Conservation (phyloP, 2,113 vertebrate genomes). For the Odocoileus hemionus region DNA sequence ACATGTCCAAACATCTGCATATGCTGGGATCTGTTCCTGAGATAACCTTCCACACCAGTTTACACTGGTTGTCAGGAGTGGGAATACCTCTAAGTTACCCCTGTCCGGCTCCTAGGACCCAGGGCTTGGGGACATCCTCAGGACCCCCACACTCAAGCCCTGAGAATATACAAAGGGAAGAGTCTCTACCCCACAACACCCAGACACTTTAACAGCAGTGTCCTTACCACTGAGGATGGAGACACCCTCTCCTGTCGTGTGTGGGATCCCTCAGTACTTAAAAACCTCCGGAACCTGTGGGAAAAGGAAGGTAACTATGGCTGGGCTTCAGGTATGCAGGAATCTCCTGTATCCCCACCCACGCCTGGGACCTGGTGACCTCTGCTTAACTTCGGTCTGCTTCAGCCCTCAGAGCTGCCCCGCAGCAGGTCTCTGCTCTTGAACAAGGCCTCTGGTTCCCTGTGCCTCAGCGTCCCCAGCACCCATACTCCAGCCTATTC, state of each 20-base stretch:
- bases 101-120: neutral
- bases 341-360: neutral
- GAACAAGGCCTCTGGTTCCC: neutral
- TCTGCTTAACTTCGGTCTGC: fast-evolving
- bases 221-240: neutral
- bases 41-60: neutral
- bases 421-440: neutral
- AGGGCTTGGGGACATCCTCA: neutral
- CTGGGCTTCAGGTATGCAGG: neutral
- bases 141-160: neutral
- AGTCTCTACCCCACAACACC: neutral
- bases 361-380: neutral
- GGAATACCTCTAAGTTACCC: neutral
- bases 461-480: neutral
- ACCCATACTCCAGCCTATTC: neutral
- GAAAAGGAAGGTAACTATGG: neutral
- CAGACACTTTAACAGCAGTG: neutral
- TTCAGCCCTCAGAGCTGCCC: neutral
- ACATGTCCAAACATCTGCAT: neutral
- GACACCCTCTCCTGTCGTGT: neutral
- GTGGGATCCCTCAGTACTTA: neutral
- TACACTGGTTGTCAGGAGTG: neutral
- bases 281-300: neutral
- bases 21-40: too few relatives aligned
- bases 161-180: neutral